Evolutionary conservation across 2,797 vertebrate genomes (phyloP).

Genomic region (Synaphobranchus kaupii): DNA sequence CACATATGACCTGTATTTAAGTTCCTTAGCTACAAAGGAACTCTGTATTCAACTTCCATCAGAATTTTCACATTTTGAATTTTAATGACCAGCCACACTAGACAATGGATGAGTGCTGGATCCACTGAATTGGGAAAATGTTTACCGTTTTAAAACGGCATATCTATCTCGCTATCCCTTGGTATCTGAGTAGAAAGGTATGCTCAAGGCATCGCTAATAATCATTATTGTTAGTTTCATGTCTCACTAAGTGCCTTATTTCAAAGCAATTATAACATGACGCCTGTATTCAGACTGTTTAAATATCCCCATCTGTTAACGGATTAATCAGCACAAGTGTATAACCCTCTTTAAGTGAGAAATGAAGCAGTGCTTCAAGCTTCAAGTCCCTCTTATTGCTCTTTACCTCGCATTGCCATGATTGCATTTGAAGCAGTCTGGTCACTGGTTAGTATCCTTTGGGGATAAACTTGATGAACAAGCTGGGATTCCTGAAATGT

Average conservation of each 20-base stretch:
- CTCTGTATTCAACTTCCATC: neutral
- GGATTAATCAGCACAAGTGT: neutral
- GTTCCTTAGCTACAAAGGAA: neutral
- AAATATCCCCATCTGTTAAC: neutral
- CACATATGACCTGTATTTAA: neutral
- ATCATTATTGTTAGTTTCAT: neutral
- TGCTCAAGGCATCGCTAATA: neutral
- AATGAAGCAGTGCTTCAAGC: neutral
- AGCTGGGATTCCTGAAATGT: constrained; percentile 37
- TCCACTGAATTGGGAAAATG: neutral
- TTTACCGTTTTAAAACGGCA: neutral
- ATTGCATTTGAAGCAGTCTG: constrained; percentile 35
- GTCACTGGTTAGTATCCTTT: constrained; percentile 32
- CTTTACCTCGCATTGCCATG: neutral
- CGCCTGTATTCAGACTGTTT: neutral
- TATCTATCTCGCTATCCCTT: neutral
- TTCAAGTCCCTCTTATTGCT: neutral
- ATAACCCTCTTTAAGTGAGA: neutral
- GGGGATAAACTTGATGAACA: constrained; percentile 29
- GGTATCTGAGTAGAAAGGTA: neutral
- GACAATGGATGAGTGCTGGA: neutral
- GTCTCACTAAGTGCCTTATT: neutral
- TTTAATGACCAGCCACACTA: neutral
- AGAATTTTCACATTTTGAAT: neutral
- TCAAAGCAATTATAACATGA: neutral